Conservation (phyloP, 2,888 invertebrate species). For the Caenorhabditis macrosperma region DNA sequence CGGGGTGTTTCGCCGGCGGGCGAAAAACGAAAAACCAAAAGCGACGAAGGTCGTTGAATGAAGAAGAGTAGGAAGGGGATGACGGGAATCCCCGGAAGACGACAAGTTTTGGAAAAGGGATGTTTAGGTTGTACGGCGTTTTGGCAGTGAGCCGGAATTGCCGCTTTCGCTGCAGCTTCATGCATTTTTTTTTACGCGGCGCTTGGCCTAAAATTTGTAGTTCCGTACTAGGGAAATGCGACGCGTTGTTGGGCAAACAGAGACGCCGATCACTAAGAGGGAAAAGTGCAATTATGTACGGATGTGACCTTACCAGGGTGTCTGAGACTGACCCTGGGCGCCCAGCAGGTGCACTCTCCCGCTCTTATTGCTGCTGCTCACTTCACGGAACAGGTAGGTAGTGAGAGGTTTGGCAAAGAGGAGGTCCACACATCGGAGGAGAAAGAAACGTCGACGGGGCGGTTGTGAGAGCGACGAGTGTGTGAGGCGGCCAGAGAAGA, state of each 20-base stretch:
- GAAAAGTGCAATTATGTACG: constrained; percentile 28
- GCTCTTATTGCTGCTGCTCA: constrained; percentile 23
- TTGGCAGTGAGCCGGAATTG: not conserved
- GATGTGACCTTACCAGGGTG: constrained; percentile 7
- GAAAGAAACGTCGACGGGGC: constrained; percentile 40
- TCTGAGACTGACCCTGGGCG: constrained; percentile 22
- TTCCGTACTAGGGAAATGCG: constrained; percentile 7
- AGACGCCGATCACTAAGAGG: not conserved
- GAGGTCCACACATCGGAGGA: constrained; percentile 44
- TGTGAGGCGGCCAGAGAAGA: constrained; percentile 21
- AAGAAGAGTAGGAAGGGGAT: constrained; percentile 19
- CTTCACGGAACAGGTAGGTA: constrained; percentile 61
- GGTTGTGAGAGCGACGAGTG: constrained; percentile 17
- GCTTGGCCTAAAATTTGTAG: constrained; percentile 32
- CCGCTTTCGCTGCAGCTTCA: constrained; percentile 1
- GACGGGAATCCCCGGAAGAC: constrained; percentile 3
- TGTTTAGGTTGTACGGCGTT: not conserved
- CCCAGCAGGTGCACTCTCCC: constrained; percentile 32
- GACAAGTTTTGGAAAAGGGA: not conserved
- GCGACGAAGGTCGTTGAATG: constrained; percentile 54
- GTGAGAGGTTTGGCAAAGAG: constrained; percentile 57
- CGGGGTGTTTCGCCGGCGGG: constrained; percentile 33
- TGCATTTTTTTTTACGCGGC: constrained; percentile 14
- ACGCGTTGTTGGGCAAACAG: constrained; percentile 17
- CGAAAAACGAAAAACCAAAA: constrained; percentile 53